These are phyloP conservation scores for Philereme transversata DNA, from an alignment of 2,888 invertebrate genomes.

Conservation along the genomic window DNA sequence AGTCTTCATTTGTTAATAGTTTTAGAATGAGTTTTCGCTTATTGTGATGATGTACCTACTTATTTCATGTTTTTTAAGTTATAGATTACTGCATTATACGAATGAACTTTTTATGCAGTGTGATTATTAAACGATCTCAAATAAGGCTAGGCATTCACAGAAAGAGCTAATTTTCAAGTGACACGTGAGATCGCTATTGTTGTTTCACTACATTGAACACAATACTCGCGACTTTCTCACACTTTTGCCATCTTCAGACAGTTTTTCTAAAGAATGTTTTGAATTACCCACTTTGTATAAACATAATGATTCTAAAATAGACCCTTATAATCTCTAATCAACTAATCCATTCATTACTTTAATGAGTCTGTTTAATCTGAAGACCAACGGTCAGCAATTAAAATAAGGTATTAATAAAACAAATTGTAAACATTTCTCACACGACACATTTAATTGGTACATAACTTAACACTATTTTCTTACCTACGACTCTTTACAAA, in stretches of 20 bases:
- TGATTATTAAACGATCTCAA: conserved; percentile 20
- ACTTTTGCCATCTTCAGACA: conserved; percentile 30
- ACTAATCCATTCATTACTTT: no score
- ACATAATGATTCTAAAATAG: conserved; percentile 1
- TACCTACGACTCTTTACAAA: conserved; percentile 84
- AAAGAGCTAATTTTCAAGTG: conserved; percentile 36
- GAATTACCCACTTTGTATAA: conserved; percentile 20
- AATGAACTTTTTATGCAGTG: conserved; percentile 36
- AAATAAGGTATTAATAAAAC: conserved; percentile 31
- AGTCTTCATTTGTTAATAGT: neutral
- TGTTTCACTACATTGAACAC: conserved; percentile 30
- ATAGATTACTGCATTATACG: conserved; percentile 47
- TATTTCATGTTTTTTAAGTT: conserved; percentile 44
- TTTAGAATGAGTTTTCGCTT: conserved; percentile 20
- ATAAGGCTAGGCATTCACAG: conserved; percentile 8
- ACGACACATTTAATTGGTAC: conserved; percentile 81
- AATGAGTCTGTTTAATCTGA: no score
- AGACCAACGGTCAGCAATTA: neutral
- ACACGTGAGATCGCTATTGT: conserved; percentile 37
- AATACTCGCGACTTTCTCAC: conserved; percentile 35
- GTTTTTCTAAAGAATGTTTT: conserved; percentile 20
- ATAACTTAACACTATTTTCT: conserved; percentile 76
- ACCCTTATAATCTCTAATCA: neutral
- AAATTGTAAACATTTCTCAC: conserved; percentile 63
- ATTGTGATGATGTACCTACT: conserved; percentile 36